Base-by-base conservation (phyloP, 1,140 invertebrate species). In the Thrips palmi region DNA sequence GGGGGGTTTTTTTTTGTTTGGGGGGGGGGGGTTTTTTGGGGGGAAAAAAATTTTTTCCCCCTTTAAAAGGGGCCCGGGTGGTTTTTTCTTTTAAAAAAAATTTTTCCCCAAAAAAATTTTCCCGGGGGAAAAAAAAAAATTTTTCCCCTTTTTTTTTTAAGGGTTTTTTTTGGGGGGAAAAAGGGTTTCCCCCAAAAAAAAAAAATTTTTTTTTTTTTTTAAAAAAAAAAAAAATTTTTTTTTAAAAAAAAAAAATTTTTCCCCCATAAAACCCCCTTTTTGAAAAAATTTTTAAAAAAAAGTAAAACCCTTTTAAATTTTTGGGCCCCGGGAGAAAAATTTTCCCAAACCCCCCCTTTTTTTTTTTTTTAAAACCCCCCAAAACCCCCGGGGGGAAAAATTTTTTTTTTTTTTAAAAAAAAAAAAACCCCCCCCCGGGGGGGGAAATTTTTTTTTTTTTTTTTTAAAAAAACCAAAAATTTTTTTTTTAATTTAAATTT, bases 201-300 rank as follows among this genome's bases (percentile, higher is more conserved):
- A 21, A 5, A 34, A 4, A n/a, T n/a, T 21, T 19, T 18, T 34
- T 34, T 6, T 20, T 18, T n/a, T 34, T 11, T 34, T 34, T 14
- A 21, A 34, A 18, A 11, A n/a, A 32, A 8, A 32, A 5, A 14
- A 14, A 15, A 14, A 32, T n/a, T 32, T 18, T 4, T 6, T 18
- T 18, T 15, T 18, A 32, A 14, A 32, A n/a, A 27, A n/a, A 10
- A 27, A 10, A 10, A 27, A 10, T 10, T 27, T 27, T 10, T 27
- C n/a, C 25, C 25, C 10, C 25, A 10, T 27, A 27, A 10, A 27
- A 27, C 25, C 25, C 25, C 25, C 25, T n/a, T 27, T 10, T 10
- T 10, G n/a, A 27, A 27, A n/a, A 10, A 34, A 34, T 34, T n/a
- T n/a, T n/a, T n/a, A n/a, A n/a, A 34, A 34, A 18, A n/a, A 34